phyloP scores from a whole-genome alignment of 2,113 vertebrate genomes.

The Plotosus lineatus region DNA sequence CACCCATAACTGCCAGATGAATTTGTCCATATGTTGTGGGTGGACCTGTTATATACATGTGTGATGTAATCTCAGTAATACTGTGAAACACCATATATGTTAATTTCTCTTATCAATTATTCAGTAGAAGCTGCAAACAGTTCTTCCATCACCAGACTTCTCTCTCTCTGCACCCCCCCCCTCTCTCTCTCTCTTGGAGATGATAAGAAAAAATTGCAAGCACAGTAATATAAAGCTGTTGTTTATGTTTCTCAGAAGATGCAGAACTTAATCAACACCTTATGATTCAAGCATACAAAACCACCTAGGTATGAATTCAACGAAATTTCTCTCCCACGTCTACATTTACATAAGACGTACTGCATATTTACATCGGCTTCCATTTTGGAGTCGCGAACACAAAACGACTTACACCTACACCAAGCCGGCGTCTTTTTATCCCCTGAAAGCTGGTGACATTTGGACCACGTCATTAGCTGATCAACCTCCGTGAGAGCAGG shows the following conservation, averaged over 20 bases:
- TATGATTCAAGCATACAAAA: neutral
- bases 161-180: too few relatives aligned
- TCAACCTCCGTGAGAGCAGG: slow-evolving; percentile 51
- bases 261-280: too few relatives aligned
- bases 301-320: neutral
- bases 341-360: neutral
- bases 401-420: neutral
- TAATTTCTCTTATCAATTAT: neutral
- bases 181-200: neutral
- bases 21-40: too few relatives aligned
- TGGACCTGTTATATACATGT: too few relatives aligned
- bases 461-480: slow-evolving; percentile 50
- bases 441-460: slow-evolving; percentile 46
- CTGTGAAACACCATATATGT: too few relatives aligned
- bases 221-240: neutral
- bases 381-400: neutral
- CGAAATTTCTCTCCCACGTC: neutral
- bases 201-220: neutral
- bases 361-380: neutral
- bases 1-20: too few relatives aligned
- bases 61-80: neutral
- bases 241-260: neutral
- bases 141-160: neutral
- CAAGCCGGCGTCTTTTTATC: slow-evolving; percentile 32
- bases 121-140: neutral